Conservation (phyloP, 2,113 vertebrate genomes). For the Speoplatyrhinus poulsoni region DNA sequence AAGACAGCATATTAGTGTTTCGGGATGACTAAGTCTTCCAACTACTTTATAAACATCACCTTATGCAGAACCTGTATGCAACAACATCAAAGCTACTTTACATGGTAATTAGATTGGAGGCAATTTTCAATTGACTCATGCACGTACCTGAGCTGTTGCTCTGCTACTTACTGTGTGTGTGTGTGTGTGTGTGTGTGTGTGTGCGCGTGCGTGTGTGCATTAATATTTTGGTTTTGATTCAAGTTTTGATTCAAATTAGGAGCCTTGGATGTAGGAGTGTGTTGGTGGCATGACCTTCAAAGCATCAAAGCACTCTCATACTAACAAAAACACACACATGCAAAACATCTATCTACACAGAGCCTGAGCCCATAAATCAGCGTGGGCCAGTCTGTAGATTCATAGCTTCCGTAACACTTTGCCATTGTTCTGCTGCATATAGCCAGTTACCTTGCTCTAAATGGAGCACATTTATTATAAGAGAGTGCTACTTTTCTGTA, state of each 20-base stretch:
- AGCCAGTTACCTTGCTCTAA: slow-evolving; percentile 28
- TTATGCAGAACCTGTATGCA: background rate
- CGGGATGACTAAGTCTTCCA: background rate
- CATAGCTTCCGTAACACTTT: slow-evolving; percentile 26
- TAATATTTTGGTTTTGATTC: slow-evolving; percentile 3
- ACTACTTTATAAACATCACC: background rate
- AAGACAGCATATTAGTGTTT: no score
- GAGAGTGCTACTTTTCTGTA: background rate
- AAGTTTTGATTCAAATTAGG: slow-evolving; percentile 10
- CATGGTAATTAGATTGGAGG: slow-evolving; percentile 1
- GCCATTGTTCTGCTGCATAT: slow-evolving; percentile 22
- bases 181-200: background rate
- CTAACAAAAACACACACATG: background rate
- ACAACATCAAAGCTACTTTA: background rate
- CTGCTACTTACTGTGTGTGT: background rate
- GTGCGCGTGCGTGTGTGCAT: background rate
- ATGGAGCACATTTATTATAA: slow-evolving; percentile 14
- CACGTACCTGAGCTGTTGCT: background rate
- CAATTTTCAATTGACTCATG: slow-evolving; percentile 4
- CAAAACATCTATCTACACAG: background rate
- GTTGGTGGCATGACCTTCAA: slow-evolving; percentile 18
- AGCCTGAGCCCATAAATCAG: slow-evolving; percentile 47
- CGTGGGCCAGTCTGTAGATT: slow-evolving; percentile 30
- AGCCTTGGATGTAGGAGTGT: slow-evolving; percentile 3
- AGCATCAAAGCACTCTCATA: background rate